phyloP scores from a whole-genome alignment of 2,113 vertebrate species.

The Procavia capensis region DNA sequence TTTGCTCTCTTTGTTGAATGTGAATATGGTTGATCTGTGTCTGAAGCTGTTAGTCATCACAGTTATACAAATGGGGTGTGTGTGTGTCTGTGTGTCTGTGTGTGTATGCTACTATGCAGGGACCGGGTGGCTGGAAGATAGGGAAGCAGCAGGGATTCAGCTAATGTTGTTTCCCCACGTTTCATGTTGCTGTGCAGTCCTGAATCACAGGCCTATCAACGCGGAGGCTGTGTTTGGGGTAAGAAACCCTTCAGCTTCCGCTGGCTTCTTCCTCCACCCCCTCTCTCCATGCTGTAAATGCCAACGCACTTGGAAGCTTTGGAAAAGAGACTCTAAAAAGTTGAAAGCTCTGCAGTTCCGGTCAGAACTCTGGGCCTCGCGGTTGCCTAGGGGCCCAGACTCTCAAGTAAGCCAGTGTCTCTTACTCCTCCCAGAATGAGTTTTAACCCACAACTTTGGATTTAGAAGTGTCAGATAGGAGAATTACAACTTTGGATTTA shows the following conservation, averaged over 20 bases:
- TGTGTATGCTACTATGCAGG: neutral
- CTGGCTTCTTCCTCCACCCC: neutral
- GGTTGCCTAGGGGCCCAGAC: neutral
- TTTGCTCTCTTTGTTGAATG: neutral
- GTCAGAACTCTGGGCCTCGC: neutral
- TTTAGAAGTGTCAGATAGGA: no score
- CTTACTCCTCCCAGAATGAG: neutral
- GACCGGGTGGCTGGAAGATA: neutral
- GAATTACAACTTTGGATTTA: neutral
- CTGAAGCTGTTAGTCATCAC: neutral
- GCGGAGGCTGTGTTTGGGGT: neutral
- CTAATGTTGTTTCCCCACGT: neutral
- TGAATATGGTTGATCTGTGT: neutral
- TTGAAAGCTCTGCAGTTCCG: neutral
- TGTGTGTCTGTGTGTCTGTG: neutral
- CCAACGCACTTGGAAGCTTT: neutral
- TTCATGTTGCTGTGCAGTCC: slow-evolving; percentile 12
- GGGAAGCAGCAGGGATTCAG: neutral
- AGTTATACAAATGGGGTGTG: neutral
- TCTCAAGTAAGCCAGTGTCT: neutral
- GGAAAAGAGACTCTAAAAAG: neutral
- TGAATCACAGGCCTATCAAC: slow-evolving; percentile 3
- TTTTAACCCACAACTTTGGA: neutral
- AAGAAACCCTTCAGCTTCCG: neutral
- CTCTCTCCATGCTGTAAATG: neutral